phyloP scores from a whole-genome alignment of 2,797 vertebrate genomes.

The Eulemur mongoz region DNA sequence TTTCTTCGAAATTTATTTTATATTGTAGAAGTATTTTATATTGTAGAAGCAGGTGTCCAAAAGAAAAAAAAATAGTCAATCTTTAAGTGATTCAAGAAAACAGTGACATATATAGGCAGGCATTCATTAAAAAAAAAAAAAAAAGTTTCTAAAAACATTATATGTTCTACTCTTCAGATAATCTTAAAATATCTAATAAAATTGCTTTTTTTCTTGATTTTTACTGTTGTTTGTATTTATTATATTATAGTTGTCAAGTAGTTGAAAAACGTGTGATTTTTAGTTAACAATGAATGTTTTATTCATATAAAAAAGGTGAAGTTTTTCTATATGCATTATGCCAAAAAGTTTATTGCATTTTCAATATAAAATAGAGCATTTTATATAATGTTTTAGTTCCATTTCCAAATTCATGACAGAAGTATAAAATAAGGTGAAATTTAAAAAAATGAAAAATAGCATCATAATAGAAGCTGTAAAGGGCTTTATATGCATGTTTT shows the following conservation, averaged over 20 bases:
- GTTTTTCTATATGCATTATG: background rate
- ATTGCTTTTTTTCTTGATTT: background rate
- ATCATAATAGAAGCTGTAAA: background rate
- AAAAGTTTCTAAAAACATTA: background rate
- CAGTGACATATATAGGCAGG: background rate
- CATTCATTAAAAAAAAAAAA: background rate
- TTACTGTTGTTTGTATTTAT: constrained; percentile 28
- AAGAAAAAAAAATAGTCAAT: background rate
- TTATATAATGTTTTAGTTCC: background rate
- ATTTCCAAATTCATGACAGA: background rate
- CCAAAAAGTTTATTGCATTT: background rate
- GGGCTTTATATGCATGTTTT: background rate
- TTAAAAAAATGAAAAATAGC: background rate
- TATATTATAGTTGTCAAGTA: background rate
- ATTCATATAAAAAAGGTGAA: background rate
- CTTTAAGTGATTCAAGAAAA: background rate
- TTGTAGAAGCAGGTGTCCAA: background rate
- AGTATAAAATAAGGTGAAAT: background rate
- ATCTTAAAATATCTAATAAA: background rate
- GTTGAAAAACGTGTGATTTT: background rate
- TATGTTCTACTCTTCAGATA: background rate
- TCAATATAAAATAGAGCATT: background rate
- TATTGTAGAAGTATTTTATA: background rate
- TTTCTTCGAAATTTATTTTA: background rate
- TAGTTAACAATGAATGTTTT: background rate